These are phyloP conservation scores for Telmatochromis sp. DNA, from an alignment of 2,113 vertebrate species.

Conservation along the genomic window DNA sequence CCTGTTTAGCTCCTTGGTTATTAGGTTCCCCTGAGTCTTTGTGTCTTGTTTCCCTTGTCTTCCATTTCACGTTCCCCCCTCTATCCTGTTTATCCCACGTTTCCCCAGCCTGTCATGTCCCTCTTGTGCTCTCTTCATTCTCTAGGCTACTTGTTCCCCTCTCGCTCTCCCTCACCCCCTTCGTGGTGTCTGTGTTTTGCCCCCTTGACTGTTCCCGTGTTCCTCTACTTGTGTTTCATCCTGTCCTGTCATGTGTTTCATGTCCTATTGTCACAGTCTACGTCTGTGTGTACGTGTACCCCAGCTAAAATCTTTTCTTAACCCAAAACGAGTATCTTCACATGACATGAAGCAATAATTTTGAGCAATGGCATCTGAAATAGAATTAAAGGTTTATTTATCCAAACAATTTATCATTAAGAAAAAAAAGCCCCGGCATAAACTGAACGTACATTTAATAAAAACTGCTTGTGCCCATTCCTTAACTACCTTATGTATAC, in stretches of 20 bases:
- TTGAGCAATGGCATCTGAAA: not conserved
- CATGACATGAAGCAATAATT: no score
- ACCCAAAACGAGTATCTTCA: not conserved
- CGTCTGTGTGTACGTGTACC: not conserved
- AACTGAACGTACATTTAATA: rapidly evolving
- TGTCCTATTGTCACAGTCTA: not conserved
- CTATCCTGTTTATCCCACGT: not conserved
- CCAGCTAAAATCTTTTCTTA: not conserved
- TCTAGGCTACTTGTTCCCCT: not conserved
- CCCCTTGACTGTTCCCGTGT: not conserved
- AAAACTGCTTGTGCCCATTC: not conserved
- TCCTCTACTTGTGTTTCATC: not conserved
- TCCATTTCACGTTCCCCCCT: not conserved
- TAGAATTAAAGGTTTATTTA: not conserved
- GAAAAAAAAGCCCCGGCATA: not conserved
- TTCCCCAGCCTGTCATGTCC: not conserved
- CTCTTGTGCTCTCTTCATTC: not conserved
- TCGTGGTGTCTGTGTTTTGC: not conserved
- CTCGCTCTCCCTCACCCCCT: not conserved
- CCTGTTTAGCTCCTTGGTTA: not conserved
- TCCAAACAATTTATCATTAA: not conserved
- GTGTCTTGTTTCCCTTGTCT: not conserved
- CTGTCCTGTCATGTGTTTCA: not conserved
- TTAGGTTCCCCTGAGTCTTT: not conserved
- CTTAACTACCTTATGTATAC: not conserved